phyloP scores from a whole-genome alignment of 2,888 invertebrate genomes.

The Nebria brevicollis region DNA sequence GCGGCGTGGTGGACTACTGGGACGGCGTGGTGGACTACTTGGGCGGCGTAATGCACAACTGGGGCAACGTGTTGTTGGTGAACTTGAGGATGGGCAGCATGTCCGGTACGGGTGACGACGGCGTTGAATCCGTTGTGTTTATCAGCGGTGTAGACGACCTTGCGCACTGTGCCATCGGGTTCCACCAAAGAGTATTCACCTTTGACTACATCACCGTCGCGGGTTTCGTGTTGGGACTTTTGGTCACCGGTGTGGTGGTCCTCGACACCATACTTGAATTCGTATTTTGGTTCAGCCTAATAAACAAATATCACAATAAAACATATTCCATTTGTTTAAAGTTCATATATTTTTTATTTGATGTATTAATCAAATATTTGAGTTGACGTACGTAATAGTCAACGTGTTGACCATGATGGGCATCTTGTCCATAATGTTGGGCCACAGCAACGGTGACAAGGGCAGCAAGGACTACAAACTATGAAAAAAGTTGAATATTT shows the following conservation, averaged over 20 bases:
- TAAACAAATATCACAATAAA: not conserved
- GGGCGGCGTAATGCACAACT: slow-evolving; percentile 1
- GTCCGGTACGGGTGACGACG: slow-evolving; percentile 73
- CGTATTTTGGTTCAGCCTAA: slow-evolving; percentile 52
- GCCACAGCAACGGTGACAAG: not conserved
- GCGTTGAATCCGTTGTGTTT: slow-evolving; percentile 62
- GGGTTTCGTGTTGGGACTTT: slow-evolving; percentile 51
- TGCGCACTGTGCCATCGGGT: slow-evolving; percentile 55
- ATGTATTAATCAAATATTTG: not conserved
- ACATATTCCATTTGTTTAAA: not conserved
- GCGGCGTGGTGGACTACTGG: slow-evolving; percentile 28
- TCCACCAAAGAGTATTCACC: slow-evolving; percentile 55
- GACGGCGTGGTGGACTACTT: not conserved
- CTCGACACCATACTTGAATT: slow-evolving; percentile 52
- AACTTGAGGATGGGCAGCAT: slow-evolving; percentile 64
- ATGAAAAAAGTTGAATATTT: not conserved
- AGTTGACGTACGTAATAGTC: not conserved
- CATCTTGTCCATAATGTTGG: not conserved
- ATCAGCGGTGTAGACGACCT: slow-evolving; percentile 57
- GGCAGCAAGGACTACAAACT: not conserved
- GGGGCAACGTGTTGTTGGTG: slow-evolving; percentile 13
- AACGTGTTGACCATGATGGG: not conserved
- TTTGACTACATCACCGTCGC: slow-evolving; percentile 50
- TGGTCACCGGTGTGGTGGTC: slow-evolving; percentile 52
- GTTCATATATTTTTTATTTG: too few relatives aligned